Evolutionary conservation across 2,888 invertebrate genomes (phyloP).

Genomic region (Cryptocheilus praepositus): DNA sequence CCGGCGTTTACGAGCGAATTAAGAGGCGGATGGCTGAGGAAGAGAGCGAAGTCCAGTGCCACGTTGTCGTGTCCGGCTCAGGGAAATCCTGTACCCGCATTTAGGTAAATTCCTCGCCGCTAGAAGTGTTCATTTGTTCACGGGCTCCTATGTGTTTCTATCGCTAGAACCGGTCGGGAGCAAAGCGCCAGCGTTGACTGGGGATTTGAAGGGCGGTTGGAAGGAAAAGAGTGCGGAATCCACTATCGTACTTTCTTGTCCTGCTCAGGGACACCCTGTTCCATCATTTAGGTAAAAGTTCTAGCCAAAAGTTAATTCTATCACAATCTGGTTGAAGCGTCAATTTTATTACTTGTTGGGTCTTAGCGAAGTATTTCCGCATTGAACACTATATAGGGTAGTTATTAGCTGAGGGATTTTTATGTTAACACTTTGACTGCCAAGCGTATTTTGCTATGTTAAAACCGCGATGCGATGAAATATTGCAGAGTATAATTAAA

Average conservation of each 20-base stretch:
- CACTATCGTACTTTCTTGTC: constrained; percentile 80
- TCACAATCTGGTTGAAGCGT: not conserved
- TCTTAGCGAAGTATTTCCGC: too few relatives aligned
- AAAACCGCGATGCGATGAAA: too few relatives aligned
- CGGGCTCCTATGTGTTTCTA: not conserved
- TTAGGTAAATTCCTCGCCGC: constrained; percentile 76
- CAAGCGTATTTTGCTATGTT: too few relatives aligned
- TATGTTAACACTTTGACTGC: too few relatives aligned
- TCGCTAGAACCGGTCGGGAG: constrained; percentile 77
- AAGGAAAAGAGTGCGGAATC: constrained; percentile 43
- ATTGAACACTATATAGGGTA: too few relatives aligned
- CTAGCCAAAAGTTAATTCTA: not conserved
- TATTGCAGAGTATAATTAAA: too few relatives aligned
- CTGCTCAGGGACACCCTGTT: constrained; percentile 85
- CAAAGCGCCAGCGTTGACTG: constrained; percentile 78
- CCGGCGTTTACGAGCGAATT: constrained; percentile 79
- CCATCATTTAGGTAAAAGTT: constrained; percentile 81
- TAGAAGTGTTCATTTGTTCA: not conserved
- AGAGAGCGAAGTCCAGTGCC: constrained; percentile 68
- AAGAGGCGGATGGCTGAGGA: constrained; percentile 63
- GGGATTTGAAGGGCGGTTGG: constrained; percentile 76
- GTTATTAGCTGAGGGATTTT: too few relatives aligned
- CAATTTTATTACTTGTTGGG: constrained; percentile 4
- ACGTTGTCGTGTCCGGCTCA: constrained; percentile 84
- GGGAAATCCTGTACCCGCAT: constrained; percentile 77